Evolutionary conservation across 2,797 vertebrate genomes (phyloP), one percentile per base, ranked within the genome.

Genomic region (Enteromius fasciolatus): DNA sequence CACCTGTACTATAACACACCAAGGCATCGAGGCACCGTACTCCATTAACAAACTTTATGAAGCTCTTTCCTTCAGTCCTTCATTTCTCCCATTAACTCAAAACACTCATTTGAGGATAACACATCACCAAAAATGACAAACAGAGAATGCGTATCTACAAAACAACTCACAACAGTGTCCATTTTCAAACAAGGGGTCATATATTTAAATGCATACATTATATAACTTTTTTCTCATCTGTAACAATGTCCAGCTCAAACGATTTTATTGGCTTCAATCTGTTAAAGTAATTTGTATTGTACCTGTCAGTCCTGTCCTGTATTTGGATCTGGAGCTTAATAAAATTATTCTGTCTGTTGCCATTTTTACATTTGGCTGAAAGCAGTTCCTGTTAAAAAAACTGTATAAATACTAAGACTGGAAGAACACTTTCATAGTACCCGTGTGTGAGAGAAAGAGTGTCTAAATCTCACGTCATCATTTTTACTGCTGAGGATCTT

Each of bases 71-170:
- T 74, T 74, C 31, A 33, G 28, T 36, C 39, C 50, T 31, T 52
- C 25, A 12, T 52, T 17, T 25, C 50, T 12, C 76, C 54, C 20
- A 77, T 68, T 57, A 67, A 3, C 63, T 88, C 90, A 88, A 89
- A 90, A 83, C 39, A 3, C 85, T 88, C 67, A 85, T 3, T 48
- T 68, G 69, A 76, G 88, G 72, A 84, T 88, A 93, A 93, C 91
- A 90, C 25, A 25, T 39, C 74, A 48, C 54, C 75, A 82, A 78
- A 83, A 86, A 87, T 83, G 68, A 52, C 83, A 86, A 12, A 44
- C 54, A 25, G 76, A 80, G 67, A 87, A 89, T 44, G 85, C 81
- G 86, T 44, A 81, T 86, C 63, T 39, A 14, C 7, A 33, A 67
- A 76, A 20, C 25, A 54, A 48, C 17, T 33, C 25, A 52, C 36